Conservation (phyloP, 2,888 invertebrate genomes). For the Sepioteuthis lessoniana region DNA sequence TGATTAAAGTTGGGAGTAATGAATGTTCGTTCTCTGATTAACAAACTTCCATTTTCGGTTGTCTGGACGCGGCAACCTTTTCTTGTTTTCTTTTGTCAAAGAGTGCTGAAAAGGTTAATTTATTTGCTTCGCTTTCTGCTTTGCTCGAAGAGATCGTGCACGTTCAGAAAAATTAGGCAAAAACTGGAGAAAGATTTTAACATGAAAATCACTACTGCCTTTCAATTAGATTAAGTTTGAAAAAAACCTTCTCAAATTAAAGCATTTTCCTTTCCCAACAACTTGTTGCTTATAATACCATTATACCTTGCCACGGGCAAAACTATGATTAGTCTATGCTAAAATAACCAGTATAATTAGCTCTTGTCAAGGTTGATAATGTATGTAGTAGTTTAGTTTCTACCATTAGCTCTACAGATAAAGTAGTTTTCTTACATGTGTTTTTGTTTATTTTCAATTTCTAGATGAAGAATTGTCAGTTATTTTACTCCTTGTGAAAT, state of each 20-base stretch:
- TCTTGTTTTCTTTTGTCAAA: background rate
- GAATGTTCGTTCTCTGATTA: background rate
- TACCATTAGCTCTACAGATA: too few species aligned
- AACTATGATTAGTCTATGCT: too few species aligned
- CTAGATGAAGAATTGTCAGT: too few species aligned
- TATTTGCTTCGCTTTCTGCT: background rate
- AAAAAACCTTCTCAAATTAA: background rate
- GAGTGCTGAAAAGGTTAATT: background rate
- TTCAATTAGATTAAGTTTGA: background rate
- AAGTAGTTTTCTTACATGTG: too few species aligned
- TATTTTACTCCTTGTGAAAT: too few species aligned
- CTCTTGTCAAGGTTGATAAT: too few species aligned
- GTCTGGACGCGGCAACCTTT: background rate
- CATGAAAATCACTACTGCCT: background rate
- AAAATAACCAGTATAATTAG: too few species aligned
- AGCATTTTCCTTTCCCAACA: too few species aligned
- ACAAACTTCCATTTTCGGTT: background rate
- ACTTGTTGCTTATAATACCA: too few species aligned
- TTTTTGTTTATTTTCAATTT: too few species aligned
- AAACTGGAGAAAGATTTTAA: background rate
- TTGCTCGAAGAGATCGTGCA: background rate
- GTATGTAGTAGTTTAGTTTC: too few species aligned
- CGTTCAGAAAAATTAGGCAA: background rate
- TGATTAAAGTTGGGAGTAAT: constrained; percentile 18
- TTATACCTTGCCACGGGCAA: too few species aligned